phyloP scores from a whole-genome alignment of 2,888 invertebrate genomes.

The Eupithecia tripunctaria region DNA sequence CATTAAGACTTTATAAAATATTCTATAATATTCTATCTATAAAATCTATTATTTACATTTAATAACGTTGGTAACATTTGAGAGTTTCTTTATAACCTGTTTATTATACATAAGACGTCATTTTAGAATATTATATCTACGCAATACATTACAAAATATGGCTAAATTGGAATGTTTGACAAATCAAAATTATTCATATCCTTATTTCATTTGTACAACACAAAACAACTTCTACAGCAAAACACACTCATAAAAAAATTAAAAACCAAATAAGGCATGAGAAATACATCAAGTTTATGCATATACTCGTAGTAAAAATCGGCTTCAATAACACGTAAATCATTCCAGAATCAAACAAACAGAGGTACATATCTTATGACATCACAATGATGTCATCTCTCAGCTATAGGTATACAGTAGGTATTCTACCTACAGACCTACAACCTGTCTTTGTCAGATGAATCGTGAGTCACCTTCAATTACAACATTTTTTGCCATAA shows the following conservation, averaged over 20 bases:
- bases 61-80: conserved; percentile 11
- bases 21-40: background rate
- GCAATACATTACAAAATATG: background rate
- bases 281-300: background rate
- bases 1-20: conserved; percentile 1
- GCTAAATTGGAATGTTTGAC: conserved; percentile 6
- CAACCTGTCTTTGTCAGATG: conserved; percentile 21
- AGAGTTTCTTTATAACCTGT: background rate
- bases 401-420: background rate
- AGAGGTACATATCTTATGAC: conserved; percentile 17
- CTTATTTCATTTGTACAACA: background rate
- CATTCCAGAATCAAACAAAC: conserved; percentile 3
- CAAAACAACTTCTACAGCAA: background rate
- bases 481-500: background rate
- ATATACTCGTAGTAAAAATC: conserved; percentile 1
- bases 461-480: conserved; percentile 20
- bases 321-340: background rate
- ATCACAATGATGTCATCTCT: conserved; percentile 28
- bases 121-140: background rate
- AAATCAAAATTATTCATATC: background rate
- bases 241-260: background rate
- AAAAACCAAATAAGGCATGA: background rate
- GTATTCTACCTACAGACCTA: conserved; percentile 9
- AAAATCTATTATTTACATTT: conserved; percentile 17
- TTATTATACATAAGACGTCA: background rate